Evolutionary conservation across 2,113 vertebrate species (phyloP), one percentile per base, ranked within the genome.

Genomic region (Sclerurus mexicanus): DNA sequence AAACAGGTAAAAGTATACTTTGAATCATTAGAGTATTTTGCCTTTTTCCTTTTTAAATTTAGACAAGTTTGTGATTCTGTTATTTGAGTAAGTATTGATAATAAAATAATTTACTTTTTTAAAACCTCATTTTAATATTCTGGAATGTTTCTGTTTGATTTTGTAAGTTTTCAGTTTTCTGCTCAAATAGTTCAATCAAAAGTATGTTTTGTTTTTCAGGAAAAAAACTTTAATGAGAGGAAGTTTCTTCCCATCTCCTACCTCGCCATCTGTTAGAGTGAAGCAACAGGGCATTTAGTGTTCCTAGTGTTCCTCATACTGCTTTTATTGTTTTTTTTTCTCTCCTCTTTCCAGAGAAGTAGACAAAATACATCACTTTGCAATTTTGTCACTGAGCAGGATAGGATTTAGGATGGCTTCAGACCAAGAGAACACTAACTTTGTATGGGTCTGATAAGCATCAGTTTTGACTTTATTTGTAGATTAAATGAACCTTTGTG

Each of bases 301-400:
- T 79, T 14, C 8, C 14, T 53, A 53, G 24, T 7, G 7, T 47
- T 83, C 53, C 6, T 49, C 8, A 33, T 27, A 13, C 7, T 56
- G 4, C 1, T 14, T 8, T 30, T 49, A 30, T 30, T 55, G 19
- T 17, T 12, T 40, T 74, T 28, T 46, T 5, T 31, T 0, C 1
- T 1, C 8, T 31, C 1, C 3, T 40, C 12, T 74, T 89, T 80
- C 25, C 13, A 73, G 10, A 11, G 14, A 23, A 68, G 24, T 40
- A 63, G 39, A 72, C 25, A 63, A 63, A 87, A 55, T 40, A n/a
- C 7, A 53, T 55, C 17, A n/a, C 25, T 52, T 33, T 37, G 8
- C 42, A 46, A 59, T 52, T 50, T 78, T 75, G 24, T n/a, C 30
- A 75, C 16, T 72, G 39, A 83, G 10, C 8, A 53, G 9, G 28